phyloP scores from a whole-genome alignment of 2,888 invertebrate species.

The Cosmia pyralina region DNA sequence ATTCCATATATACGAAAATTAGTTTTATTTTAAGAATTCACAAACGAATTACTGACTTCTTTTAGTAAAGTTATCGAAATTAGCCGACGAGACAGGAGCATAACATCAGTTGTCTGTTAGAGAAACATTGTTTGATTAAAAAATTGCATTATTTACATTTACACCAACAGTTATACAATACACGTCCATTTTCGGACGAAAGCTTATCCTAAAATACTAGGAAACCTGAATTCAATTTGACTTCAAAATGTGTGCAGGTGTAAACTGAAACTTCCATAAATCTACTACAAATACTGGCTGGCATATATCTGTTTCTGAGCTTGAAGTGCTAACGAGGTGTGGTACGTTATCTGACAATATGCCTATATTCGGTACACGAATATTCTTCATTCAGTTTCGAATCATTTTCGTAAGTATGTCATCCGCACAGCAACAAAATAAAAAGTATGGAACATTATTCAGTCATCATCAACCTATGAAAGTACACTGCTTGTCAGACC shows the following conservation, averaged over 20 bases:
- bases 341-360: slow-evolving; percentile 9
- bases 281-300: slow-evolving; percentile 8
- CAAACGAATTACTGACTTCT: neutral
- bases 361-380: neutral
- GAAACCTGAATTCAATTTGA: slow-evolving; percentile 17
- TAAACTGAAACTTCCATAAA: slow-evolving; percentile 38
- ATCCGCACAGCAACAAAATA: neutral
- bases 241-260: slow-evolving; percentile 26
- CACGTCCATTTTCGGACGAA: neutral
- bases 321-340: slow-evolving; percentile 40
- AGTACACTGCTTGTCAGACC: neutral
- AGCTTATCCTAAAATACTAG: slow-evolving; percentile 5
- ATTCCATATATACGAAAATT: neutral
- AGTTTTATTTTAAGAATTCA: neutral
- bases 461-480: neutral
- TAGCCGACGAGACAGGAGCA: too few relatives aligned
- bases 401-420: neutral
- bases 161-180: neutral
- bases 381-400: slow-evolving; percentile 18
- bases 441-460: neutral
- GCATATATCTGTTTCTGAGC: slow-evolving; percentile 38
- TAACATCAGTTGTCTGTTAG: neutral
- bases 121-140: neutral
- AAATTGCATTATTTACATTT: neutral
- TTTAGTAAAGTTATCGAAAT: neutral